phyloP scores from a whole-genome alignment of 1,140 invertebrate species.

The Uloborus diversus region DNA sequence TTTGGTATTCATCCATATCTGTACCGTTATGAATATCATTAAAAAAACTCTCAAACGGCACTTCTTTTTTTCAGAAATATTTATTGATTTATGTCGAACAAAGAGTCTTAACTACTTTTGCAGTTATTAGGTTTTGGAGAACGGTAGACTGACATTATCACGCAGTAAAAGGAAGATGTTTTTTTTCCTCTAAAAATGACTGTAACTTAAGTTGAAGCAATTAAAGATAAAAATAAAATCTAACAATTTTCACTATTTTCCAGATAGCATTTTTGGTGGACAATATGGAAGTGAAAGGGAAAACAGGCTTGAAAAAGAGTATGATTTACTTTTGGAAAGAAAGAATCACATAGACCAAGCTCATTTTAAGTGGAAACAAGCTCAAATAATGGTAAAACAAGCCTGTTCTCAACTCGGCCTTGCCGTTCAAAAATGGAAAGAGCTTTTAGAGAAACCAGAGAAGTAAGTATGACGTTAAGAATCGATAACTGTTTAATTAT shows the following conservation, averaged over 20 bases:
- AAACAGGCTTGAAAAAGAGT: slow-evolving; percentile 69
- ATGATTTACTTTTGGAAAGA: slow-evolving; percentile 69
- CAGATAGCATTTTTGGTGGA: slow-evolving; percentile 69
- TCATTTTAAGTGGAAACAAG: slow-evolving; percentile 71
- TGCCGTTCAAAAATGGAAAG: slow-evolving; percentile 68
- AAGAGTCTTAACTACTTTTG: too few species aligned
- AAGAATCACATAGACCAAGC: slow-evolving; percentile 69
- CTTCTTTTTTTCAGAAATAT: too few species aligned
- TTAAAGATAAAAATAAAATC: slow-evolving; percentile 7
- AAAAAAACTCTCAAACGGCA: too few species aligned
- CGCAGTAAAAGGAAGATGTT: too few species aligned
- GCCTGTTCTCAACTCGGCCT: slow-evolving; percentile 68
- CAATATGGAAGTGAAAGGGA: slow-evolving; percentile 69
- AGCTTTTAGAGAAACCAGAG: slow-evolving; percentile 63
- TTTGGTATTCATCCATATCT: too few species aligned
- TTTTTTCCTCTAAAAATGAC: too few species aligned
- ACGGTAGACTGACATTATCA: too few species aligned
- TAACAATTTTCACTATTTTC: neutral
- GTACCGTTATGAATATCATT: too few species aligned
- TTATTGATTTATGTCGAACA: too few species aligned
- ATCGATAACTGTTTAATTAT: too few species aligned
- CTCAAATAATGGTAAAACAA: slow-evolving; percentile 68
- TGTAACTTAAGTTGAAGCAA: too few species aligned
- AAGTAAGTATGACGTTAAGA: slow-evolving; percentile 19
- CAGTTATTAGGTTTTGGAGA: too few species aligned